Evolutionary conservation across 2,888 invertebrate genomes (phyloP), one percentile per base, ranked within the genome.

Genomic region (Congeria kusceri): DNA sequence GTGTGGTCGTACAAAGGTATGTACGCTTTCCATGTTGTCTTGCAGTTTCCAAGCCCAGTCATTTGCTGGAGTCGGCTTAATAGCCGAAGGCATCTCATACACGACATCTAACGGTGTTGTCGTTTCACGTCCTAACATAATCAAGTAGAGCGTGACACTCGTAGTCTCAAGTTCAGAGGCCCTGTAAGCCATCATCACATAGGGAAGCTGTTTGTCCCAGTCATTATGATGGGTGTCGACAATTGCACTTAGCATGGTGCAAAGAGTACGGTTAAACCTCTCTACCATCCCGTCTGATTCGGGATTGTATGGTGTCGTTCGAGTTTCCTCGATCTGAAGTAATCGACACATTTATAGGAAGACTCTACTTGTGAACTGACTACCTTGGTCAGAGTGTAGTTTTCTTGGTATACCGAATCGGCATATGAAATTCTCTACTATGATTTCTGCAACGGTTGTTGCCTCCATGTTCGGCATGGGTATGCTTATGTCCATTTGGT

Each of bases 351-450:
- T 28, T 23, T 69, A 46, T 15, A 29, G 20, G 69, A 69, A 69
- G 15, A 69, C 27, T 18, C 13, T 27, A n/a, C 61, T 61, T 39
- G 25, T 61, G 46, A 69, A 69, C 27, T 69, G 69, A 20, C 28
- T 46, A 3, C 69, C 69, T 25, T 66, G 66, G 32, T 66, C 66
- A 9, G 71, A 64, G 25, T 71, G 71, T 5, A 71, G 53, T 44
- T 29, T 44, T 3, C n/a, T 32, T 11, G 69, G 69, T 46, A 69
- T 49, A 1, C 69, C 69, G 61, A 59, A 61, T 49, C 59, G 32
- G 18, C 23, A 25, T 15, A 63, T 32, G 25, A 69, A 59, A 18
- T 59, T 18, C 18, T 47, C 20, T 3, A 65, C 65, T 7, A 65
- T 5, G 18, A 56, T 53, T 29, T 27, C 28, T 18, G 65, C 56